These are phyloP conservation scores for Carcina quercana DNA, from an alignment of 2,888 invertebrate genomes.

Conservation along the genomic window DNA sequence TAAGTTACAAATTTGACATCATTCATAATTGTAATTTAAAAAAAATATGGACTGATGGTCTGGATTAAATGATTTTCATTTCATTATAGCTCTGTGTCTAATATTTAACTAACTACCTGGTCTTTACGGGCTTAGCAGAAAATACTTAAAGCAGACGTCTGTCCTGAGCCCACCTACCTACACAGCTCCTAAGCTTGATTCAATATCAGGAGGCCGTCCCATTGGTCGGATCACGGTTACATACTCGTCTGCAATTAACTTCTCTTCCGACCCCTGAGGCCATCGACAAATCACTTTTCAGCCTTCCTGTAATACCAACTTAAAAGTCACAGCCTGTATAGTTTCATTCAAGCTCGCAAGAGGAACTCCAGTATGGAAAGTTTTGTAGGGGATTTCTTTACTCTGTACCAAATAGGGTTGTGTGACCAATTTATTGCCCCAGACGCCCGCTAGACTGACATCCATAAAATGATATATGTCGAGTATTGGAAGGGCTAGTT, in stretches of 20 bases:
- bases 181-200: conserved; percentile 16
- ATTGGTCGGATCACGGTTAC: conserved; percentile 58
- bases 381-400: not conserved
- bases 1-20: no score
- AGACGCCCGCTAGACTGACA: conserved; percentile 35
- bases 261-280: conserved; percentile 55
- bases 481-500: conserved; percentile 42
- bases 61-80: no score
- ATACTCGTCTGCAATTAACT: conserved; percentile 59
- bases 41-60: no score
- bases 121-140: no score
- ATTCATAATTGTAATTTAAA: no score
- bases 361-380: not conserved
- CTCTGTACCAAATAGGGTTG: conserved; percentile 14
- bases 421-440: conserved; percentile 33
- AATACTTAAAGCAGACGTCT: no score
- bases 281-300: conserved; percentile 56
- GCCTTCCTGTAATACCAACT: conserved; percentile 26
- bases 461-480: conserved; percentile 48
- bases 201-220: conserved; percentile 47
- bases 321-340: conserved; percentile 17
- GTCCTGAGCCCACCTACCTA: conserved; percentile 1
- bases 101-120: no score
- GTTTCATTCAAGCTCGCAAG: not conserved
- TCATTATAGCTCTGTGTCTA: no score